Conservation (phyloP, 2,113 vertebrate species). For the Vireo altiloquus region DNA sequence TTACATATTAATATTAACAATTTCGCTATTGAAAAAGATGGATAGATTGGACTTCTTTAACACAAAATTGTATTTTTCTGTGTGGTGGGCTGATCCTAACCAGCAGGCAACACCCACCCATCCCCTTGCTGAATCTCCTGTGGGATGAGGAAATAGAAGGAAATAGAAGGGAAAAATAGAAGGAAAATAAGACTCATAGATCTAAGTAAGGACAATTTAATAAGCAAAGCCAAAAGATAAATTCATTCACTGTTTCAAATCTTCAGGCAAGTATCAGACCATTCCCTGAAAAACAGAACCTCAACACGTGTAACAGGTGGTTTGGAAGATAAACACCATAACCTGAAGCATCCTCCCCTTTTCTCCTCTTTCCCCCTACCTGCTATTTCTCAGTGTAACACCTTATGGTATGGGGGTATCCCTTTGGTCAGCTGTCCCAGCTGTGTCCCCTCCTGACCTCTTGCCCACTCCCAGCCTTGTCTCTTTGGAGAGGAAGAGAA, state of each 20-base stretch:
- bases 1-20: background rate
- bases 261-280: background rate
- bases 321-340: background rate
- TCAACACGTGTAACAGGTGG: background rate
- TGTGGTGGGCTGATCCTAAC: background rate
- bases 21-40: background rate
- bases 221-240: background rate
- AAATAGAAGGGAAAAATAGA: background rate
- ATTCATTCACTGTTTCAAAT: background rate
- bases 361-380: background rate
- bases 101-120: background rate
- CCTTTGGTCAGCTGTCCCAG: background rate
- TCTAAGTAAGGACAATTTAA: background rate
- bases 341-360: background rate
- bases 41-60: background rate
- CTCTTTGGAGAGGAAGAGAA: background rate
- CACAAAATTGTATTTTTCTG: background rate
- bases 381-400: background rate
- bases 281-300: background rate
- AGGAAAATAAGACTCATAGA: background rate
- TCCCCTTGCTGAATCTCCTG: background rate
- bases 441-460: background rate
- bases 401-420: fast-evolving
- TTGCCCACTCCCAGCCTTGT: background rate
- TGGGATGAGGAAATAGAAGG: background rate